These are phyloP conservation scores for Spatulosminthurus flaviceps DNA, from an alignment of 2,888 invertebrate genomes.

Conservation along the genomic window DNA sequence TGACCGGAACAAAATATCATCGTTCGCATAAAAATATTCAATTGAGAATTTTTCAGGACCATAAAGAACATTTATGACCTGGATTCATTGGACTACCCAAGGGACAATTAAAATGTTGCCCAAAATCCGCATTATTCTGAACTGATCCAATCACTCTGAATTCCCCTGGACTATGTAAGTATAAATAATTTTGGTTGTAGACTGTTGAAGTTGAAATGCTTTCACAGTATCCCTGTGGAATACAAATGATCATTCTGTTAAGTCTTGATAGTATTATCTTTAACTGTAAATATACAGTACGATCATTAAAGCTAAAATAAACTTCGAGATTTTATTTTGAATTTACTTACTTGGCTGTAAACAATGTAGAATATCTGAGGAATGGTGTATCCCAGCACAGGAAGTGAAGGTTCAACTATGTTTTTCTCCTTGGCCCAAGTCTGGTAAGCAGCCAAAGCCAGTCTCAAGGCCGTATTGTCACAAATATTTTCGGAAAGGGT, in stretches of 20 bases:
- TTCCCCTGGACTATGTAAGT: slow-evolving; percentile 66
- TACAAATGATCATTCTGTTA: too few species aligned
- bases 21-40: background rate
- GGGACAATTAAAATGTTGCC: slow-evolving; percentile 66
- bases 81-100: slow-evolving; percentile 66
- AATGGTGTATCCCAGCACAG: slow-evolving; percentile 65
- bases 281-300: too few species aligned
- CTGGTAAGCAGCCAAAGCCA: slow-evolving; percentile 64
- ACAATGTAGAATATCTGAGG: slow-evolving; percentile 66
- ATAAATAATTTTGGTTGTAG: slow-evolving; percentile 66
- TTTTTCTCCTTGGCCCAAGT: slow-evolving; percentile 64
- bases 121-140: slow-evolving; percentile 65
- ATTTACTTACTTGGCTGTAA: slow-evolving; percentile 65
- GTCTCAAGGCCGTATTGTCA: slow-evolving; percentile 66
- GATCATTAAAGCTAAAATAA: too few species aligned
- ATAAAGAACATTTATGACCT: slow-evolving; percentile 66
- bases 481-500: slow-evolving; percentile 67
- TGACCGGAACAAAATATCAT: too few species aligned
- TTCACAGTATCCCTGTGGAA: too few species aligned
- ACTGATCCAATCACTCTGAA: slow-evolving; percentile 65
- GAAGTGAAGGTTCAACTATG: slow-evolving; percentile 63
- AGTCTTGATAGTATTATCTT: too few species aligned
- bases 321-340: too few species aligned
- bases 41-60: slow-evolving; percentile 59
- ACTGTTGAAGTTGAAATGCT: too few species aligned